Evolutionary conservation across 2,113 vertebrate genomes (phyloP).

Genomic region (Xiphophorus hellerii): DNA sequence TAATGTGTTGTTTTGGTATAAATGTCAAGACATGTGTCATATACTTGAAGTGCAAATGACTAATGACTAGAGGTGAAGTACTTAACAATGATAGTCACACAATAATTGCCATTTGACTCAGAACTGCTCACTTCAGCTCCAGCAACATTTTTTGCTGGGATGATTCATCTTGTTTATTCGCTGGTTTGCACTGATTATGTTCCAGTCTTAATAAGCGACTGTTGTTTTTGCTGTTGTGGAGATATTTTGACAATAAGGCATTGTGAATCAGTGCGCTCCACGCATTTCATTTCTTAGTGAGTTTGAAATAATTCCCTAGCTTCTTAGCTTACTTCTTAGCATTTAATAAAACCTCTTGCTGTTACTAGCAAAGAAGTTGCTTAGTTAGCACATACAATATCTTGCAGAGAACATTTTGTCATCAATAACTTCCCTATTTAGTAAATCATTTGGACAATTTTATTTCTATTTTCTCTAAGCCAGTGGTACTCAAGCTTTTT

Average conservation of each 20-base stretch:
- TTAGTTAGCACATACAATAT: background rate
- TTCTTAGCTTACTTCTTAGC: no score
- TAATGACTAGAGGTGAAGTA: constrained; percentile 52
- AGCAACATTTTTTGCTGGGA: constrained; percentile 11
- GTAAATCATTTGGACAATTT: no score
- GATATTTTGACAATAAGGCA: constrained; percentile 4
- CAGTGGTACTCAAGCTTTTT: no score
- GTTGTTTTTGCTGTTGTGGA: constrained; percentile 4
- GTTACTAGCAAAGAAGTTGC: no score
- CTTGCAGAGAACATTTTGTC: background rate
- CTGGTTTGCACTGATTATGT: constrained; percentile 25
- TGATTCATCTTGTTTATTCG: constrained; percentile 58
- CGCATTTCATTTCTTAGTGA: background rate
- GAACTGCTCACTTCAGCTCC: constrained; percentile 43
- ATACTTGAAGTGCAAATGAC: constrained; percentile 38
- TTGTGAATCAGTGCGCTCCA: background rate
- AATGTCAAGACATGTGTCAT: constrained; percentile 59
- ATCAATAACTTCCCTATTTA: no score
- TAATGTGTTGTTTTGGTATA: constrained; percentile 49
- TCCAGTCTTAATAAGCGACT: background rate
- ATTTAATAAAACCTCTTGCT: no score
- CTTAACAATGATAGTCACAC: constrained; percentile 54
- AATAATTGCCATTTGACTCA: constrained; percentile 53
- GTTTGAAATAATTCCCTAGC: no score
- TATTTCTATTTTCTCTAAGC: no score